phyloP scores from a whole-genome alignment of 2,113 vertebrate genomes.

The Romanogobio albipinnatus region DNA sequence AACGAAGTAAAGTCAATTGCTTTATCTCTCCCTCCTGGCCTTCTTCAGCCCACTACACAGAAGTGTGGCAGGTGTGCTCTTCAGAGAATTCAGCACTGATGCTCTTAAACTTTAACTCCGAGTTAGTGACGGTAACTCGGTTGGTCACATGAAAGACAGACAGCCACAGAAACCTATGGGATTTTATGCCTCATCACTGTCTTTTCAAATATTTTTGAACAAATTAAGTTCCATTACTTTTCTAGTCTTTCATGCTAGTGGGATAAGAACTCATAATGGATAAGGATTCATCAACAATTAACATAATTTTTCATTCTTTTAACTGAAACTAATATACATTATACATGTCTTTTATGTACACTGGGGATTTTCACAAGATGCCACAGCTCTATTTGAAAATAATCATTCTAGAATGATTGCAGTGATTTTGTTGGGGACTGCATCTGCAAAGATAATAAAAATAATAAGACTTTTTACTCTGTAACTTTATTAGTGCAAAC shows the following conservation, averaged over 20 bases:
- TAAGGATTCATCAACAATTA: not conserved
- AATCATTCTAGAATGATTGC: not conserved
- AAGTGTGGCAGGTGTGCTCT: slow-evolving; percentile 29
- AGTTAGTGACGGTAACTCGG: not conserved
- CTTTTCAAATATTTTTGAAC: not conserved
- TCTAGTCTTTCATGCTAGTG: not conserved
- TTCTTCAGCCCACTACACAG: slow-evolving; percentile 10
- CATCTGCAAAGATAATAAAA: not conserved
- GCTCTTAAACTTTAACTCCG: slow-evolving; percentile 23
- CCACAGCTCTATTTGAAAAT: too few relatives aligned
- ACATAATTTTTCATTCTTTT: not conserved
- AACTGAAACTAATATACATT: not conserved
- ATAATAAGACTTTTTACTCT: not conserved
- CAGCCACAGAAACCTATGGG: not conserved
- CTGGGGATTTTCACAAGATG: too few relatives aligned
- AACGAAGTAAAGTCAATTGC: slow-evolving; percentile 30
- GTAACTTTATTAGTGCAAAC: not conserved
- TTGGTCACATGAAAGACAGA: slow-evolving; percentile 31
- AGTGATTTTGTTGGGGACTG: not conserved
- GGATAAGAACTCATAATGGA: not conserved
- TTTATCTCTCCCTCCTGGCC: slow-evolving; percentile 36
- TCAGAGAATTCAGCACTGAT: slow-evolving; percentile 20
- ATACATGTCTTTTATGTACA: not conserved
- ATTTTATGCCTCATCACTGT: not conserved
- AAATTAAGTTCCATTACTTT: not conserved